A percentile compares a stretch with the other conserved stretches of the same genome.
phyloP scores from a whole-genome alignment of 2,888 invertebrate genomes.

The Pyrocoelia pectoralis region DNA sequence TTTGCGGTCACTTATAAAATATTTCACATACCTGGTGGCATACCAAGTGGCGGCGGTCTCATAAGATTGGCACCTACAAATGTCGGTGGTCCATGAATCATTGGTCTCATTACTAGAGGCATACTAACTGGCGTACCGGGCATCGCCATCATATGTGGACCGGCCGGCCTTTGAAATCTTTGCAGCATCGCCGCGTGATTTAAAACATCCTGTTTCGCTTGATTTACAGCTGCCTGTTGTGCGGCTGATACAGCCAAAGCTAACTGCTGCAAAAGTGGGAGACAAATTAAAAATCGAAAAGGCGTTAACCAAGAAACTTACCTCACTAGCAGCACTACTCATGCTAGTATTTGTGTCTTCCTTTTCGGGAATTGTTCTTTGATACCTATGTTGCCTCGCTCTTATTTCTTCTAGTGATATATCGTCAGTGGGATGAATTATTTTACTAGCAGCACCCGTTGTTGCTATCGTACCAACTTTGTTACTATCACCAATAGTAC shows the following conservation, averaged over 20 bases:
- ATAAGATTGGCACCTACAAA: constrained; percentile 68
- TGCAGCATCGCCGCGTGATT: constrained; percentile 59
- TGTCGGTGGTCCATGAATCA: constrained; percentile 62
- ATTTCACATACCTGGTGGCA: constrained; percentile 69
- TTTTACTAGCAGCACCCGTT: constrained; percentile 86
- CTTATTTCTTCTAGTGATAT: constrained; percentile 87
- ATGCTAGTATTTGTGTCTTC: constrained; percentile 51
- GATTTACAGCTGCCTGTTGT: constrained; percentile 59
- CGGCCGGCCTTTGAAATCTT: constrained; percentile 61
- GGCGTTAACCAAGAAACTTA: constrained; percentile 41
- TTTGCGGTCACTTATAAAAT: constrained; percentile 27
- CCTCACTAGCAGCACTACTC: constrained; percentile 52
- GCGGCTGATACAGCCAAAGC: constrained; percentile 62
- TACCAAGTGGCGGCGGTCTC: constrained; percentile 70
- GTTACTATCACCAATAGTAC: constrained; percentile 35
- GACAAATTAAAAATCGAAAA: background rate
- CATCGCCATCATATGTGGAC: constrained; percentile 59
- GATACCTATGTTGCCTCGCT: constrained; percentile 74
- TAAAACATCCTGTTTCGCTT: constrained; percentile 47
- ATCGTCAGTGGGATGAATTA: constrained; percentile 94
- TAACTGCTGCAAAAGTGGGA: constrained; percentile 48
- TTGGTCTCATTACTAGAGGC: constrained; percentile 63
- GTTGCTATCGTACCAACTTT: constrained; percentile 71
- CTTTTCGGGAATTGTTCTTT: constrained; percentile 50
- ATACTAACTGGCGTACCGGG: constrained; percentile 62